These are phyloP conservation scores for Morelia viridis DNA, from an alignment of 2,797 vertebrate species.

Conservation along the genomic window DNA sequence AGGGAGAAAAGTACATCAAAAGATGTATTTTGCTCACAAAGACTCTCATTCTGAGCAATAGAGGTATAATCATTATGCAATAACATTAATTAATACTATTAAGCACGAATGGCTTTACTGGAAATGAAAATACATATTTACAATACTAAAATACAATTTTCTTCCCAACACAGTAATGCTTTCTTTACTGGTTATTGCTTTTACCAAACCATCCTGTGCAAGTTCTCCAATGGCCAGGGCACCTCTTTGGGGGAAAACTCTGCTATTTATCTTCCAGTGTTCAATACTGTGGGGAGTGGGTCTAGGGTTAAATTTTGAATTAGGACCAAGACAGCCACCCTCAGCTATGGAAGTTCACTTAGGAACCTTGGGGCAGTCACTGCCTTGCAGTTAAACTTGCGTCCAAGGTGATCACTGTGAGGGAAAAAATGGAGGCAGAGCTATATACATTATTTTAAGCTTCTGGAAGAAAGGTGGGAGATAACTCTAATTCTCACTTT, in stretches of 20 bases:
- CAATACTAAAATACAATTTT: not conserved
- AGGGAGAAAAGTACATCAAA: constrained; percentile 41
- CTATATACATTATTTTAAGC: too few species aligned
- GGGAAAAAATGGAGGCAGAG: too few species aligned
- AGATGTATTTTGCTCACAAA: constrained; percentile 20
- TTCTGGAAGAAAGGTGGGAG: too few species aligned
- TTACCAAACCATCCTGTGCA: not conserved
- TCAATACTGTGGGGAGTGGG: not conserved
- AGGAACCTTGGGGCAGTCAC: not conserved
- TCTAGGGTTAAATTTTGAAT: not conserved
- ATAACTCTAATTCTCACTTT: not conserved
- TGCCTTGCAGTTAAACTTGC: too few species aligned
- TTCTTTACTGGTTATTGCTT: not conserved
- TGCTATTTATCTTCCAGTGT: not conserved
- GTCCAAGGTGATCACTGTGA: too few species aligned
- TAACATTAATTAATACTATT: not conserved
- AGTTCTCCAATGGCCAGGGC: not conserved
- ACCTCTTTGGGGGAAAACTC: not conserved
- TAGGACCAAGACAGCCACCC: not conserved
- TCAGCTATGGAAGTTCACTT: not conserved
- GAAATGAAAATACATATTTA: not conserved
- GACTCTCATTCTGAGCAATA: not conserved
- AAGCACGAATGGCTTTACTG: not conserved
- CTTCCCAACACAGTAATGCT: not conserved
- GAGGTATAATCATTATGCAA: not conserved